These are phyloP conservation scores for Chrysolina americana DNA, from an alignment of 2,888 invertebrate species.

Conservation along the genomic window DNA sequence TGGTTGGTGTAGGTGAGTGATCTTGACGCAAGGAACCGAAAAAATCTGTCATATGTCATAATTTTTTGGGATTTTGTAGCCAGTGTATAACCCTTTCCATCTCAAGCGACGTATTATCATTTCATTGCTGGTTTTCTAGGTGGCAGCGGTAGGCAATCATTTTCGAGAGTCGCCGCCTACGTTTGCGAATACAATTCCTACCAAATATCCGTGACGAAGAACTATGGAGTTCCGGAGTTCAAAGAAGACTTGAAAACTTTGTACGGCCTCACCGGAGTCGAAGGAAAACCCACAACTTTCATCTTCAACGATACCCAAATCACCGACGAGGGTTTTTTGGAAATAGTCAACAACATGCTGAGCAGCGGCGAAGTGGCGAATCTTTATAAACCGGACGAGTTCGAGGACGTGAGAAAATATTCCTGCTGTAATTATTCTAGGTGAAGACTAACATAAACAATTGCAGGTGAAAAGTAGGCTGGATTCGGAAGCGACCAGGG, in stretches of 20 bases:
- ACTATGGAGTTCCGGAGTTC: constrained; percentile 84
- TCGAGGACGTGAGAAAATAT: constrained; percentile 81
- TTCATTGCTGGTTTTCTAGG: constrained; percentile 68
- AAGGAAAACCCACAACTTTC: constrained; percentile 82
- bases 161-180: constrained; percentile 83
- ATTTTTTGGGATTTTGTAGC: no score
- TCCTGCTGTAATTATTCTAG: background rate
- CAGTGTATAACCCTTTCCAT: no score
- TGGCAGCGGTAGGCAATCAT: constrained; percentile 88
- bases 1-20: constrained; percentile 38
- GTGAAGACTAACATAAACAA: background rate
- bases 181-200: constrained; percentile 85
- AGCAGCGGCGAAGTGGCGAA: constrained; percentile 92
- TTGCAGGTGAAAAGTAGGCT: constrained; percentile 75
- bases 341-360: constrained; percentile 90
- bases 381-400: constrained; percentile 89
- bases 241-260: constrained; percentile 85
- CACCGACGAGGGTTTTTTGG: constrained; percentile 86
- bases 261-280: constrained; percentile 82
- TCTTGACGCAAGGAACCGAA: no score
- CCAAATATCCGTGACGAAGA: constrained; percentile 85
- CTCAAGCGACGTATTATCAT: no score
- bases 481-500: constrained; percentile 73
- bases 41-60: no score
- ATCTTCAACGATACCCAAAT: constrained; percentile 91